Percentiles rank a stretch among this genome's conserved stretches.
Conservation (phyloP, 2,113 vertebrate genomes). For the Pedionomus torquatus region DNA sequence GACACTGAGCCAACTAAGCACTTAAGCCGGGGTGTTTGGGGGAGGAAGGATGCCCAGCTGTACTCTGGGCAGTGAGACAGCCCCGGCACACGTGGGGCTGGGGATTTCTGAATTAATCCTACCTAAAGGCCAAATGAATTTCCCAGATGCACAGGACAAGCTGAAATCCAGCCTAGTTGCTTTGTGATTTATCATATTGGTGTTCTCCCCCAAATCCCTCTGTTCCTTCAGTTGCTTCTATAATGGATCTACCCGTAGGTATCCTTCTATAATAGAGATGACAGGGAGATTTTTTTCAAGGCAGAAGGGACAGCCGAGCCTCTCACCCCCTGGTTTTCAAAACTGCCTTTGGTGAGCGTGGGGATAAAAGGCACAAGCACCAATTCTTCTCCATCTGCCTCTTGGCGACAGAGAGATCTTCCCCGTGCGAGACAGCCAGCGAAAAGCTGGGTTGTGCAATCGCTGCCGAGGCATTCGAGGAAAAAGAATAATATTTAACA, state of each 20-base stretch:
- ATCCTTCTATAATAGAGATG: accelerated
- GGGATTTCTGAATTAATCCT: background rate
- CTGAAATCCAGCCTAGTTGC: background rate
- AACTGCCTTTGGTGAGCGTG: background rate
- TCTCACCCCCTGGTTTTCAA: background rate
- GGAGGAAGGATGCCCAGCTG: background rate
- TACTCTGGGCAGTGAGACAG: background rate
- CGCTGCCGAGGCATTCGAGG: background rate
- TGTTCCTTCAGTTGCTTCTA: background rate
- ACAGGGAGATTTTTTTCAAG: background rate
- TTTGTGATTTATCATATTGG: background rate
- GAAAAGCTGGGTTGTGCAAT: background rate
- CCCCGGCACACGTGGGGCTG: accelerated
- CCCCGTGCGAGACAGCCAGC: background rate
- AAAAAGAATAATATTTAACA: background rate
- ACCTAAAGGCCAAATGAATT: background rate
- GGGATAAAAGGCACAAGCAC: background rate
- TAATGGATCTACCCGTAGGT: background rate
- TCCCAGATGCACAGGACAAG: background rate
- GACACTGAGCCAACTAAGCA: background rate
- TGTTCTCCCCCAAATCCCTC: background rate
- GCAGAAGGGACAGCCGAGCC: background rate
- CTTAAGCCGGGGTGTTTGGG: background rate
- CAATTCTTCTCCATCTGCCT: background rate
- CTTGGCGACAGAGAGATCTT: background rate